A percentile compares a stretch with the other conserved stretches of the same genome.
These are phyloP conservation scores for Colletes collaris DNA, from an alignment of 2,888 invertebrate genomes.

Conservation along the genomic window DNA sequence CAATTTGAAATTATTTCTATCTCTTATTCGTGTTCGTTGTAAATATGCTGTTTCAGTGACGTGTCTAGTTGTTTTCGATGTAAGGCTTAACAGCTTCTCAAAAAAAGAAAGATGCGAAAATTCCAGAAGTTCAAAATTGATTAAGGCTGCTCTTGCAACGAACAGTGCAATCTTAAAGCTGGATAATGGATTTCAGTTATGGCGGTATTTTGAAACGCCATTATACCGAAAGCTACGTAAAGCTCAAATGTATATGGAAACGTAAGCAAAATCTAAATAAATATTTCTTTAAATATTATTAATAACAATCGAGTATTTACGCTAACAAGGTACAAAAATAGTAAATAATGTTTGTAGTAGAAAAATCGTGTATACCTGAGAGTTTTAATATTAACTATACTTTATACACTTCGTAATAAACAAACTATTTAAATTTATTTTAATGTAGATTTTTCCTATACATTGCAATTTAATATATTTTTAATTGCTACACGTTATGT, in stretches of 20 bases:
- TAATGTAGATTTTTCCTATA: too few species aligned
- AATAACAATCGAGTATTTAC: background rate
- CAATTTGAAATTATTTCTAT: background rate
- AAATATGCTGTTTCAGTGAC: slow-evolving; percentile 86
- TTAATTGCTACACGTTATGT: background rate
- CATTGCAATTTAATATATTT: too few species aligned
- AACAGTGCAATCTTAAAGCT: slow-evolving; percentile 89
- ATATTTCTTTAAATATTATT: background rate
- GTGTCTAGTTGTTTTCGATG: slow-evolving; percentile 89
- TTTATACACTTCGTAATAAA: too few species aligned
- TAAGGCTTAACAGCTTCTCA: slow-evolving; percentile 88
- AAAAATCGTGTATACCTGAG: too few species aligned
- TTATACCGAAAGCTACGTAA: slow-evolving; percentile 87
- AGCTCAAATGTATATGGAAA: slow-evolving; percentile 90
- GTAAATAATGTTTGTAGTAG: too few species aligned
- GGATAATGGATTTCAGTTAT: slow-evolving; percentile 88
- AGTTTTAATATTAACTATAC: too few species aligned
- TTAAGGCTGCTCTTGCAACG: slow-evolving; percentile 89
- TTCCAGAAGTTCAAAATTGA: slow-evolving; percentile 88
- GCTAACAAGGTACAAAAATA: too few species aligned
- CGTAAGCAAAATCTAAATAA: slow-evolving; percentile 78
- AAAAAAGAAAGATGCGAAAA: slow-evolving; percentile 84
- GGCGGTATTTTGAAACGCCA: slow-evolving; percentile 90
- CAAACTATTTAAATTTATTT: too few species aligned
- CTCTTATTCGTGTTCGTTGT: background rate